Base-by-base conservation (phyloP, 2,113 vertebrate species). In the Alexandromys fortis region DNA sequence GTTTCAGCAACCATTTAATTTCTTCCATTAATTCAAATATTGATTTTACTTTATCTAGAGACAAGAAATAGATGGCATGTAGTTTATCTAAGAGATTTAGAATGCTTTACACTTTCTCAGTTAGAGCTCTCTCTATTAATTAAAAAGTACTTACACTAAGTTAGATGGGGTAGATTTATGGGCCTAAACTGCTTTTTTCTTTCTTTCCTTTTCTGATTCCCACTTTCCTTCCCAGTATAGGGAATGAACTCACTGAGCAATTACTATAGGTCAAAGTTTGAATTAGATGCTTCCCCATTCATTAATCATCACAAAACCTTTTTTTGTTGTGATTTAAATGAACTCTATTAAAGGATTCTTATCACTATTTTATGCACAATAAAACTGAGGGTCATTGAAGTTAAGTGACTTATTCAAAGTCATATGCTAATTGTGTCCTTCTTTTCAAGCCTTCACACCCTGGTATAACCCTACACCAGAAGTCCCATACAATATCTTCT, bases 11-110 rank as follows among this genome's bases (percentile, higher is more conserved):
- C 21, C 47, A 92, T 87, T 97, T 96, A 92, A 90, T 94, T 95
- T 96, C 65, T 88, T 96, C 63, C 65, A 93, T 92, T 96, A 96
- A 96, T 96, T 94, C 73, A 94, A 92, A 94, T 97, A 98, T 97
- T 96, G 96, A 96, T 96, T 96, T 96, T 86, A 35, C 65, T 96
- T 96, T 97, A 95, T 58, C 38, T n/a, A 89, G 87, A 88, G 75
- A 94, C 87, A 88, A 94, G 95, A 95, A 97, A 95, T 92, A 97
- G 87, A 97, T 97, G 96, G 68, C 87, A 89, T 19, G 47, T 92
- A 65, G 94, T 97, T 97, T 96, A 92, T 95, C 65, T 95, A 76
- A 95, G 85, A 96, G 65, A 95, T 96, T 96, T 97, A 96, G 83
- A 96, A 96, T 85, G 87, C 70, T 96, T 96, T 96, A 89, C 7